phyloP scores from a whole-genome alignment of 2,888 invertebrate species.

The Gryllus longicercus region DNA sequence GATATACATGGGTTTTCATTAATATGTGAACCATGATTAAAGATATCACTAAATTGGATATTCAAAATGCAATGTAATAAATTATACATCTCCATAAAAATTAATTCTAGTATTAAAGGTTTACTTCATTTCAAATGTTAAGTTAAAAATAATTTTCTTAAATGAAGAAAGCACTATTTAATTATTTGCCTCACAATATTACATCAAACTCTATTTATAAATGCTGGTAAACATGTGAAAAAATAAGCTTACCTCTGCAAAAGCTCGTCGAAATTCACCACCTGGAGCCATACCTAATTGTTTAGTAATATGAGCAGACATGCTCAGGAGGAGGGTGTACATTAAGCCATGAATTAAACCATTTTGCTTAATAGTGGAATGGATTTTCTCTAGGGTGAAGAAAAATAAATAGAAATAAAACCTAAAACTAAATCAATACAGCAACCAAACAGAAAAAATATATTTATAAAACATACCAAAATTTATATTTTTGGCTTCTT shows the following conservation, averaged over 20 bases:
- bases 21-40: too few species aligned
- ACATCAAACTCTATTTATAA: neutral
- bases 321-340: constrained; percentile 82
- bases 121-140: too few species aligned
- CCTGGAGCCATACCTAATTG: constrained; percentile 98
- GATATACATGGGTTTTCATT: too few species aligned
- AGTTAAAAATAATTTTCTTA: too few species aligned
- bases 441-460: neutral
- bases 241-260: constrained; percentile 67
- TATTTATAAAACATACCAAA: constrained; percentile 56
- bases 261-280: constrained; percentile 92
- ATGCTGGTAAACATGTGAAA: neutral
- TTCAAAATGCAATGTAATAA: too few species aligned
- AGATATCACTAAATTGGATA: too few species aligned
- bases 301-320: constrained; percentile 91
- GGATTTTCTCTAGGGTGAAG: constrained; percentile 53
- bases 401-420: neutral
- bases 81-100: too few species aligned
- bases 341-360: constrained; percentile 87
- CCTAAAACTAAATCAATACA: neutral
- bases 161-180: too few species aligned
- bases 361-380: constrained; percentile 74
- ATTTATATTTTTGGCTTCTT: constrained; percentile 86
- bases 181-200: too few species aligned
- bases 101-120: too few species aligned